These are phyloP conservation scores for Zapornia atra DNA, from an alignment of 2,113 vertebrate species.

Conservation along the genomic window DNA sequence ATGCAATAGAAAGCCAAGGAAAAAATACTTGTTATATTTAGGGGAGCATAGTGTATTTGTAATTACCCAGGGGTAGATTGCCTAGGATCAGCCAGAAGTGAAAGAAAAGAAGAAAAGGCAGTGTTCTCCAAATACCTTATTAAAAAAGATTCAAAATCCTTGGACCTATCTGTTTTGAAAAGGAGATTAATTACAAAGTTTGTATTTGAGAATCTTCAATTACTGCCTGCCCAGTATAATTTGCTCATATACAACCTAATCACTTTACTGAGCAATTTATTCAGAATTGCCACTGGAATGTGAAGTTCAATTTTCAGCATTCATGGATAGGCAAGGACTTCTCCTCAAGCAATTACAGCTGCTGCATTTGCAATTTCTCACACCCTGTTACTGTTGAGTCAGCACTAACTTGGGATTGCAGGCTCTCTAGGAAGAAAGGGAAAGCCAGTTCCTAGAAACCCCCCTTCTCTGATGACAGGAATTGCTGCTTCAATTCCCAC, in stretches of 20 bases:
- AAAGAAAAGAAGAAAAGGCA: not conserved
- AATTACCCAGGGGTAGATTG: not conserved
- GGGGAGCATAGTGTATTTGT: not conserved
- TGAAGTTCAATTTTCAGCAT: slow-evolving; percentile 17
- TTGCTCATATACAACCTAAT: not conserved
- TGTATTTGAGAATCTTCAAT: not conserved
- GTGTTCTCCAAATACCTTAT: not conserved
- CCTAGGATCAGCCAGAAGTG: not conserved
- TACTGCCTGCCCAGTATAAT: not conserved
- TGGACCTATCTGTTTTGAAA: not conserved
- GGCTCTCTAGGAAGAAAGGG: not conserved
- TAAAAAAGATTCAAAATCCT: not conserved
- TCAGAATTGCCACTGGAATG: not conserved
- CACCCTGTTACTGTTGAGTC: not conserved
- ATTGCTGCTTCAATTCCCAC: not conserved
- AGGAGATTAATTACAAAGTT: not conserved
- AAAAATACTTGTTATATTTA: not conserved
- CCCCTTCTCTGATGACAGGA: not conserved
- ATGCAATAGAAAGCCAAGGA: not conserved
- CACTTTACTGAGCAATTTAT: not conserved
- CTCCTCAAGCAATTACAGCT: not conserved
- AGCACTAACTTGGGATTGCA: not conserved
- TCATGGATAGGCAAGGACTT: not conserved
- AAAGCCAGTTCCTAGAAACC: slow-evolving; percentile 10
- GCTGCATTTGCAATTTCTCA: slow-evolving; percentile 14